phyloP scores from a whole-genome alignment of 30 jellyfish, hydroid and myxozoan genomes.

The Aurelia sp. region DNA sequence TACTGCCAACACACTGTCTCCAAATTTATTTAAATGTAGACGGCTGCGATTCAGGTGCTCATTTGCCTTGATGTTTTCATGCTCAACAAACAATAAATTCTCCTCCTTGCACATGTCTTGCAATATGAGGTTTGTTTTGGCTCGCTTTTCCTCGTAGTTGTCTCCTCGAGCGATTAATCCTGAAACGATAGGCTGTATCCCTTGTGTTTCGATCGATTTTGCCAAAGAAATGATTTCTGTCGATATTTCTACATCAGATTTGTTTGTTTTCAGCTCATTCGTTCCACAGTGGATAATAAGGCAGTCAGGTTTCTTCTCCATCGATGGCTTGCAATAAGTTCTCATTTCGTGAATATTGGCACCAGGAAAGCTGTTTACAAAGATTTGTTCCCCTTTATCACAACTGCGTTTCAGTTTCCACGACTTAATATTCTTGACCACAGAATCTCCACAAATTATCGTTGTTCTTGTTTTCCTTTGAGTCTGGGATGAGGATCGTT shows the following conservation, averaged over 20 bases:
- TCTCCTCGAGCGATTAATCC: conserved; percentile 32
- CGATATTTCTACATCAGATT: conserved; percentile 12
- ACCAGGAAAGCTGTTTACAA: conserved; percentile 23
- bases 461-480: conserved; percentile 18
- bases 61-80: conserved; percentile 34
- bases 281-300: conserved; percentile 20
- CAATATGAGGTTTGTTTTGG: conserved; percentile 40
- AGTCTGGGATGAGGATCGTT: background rate
- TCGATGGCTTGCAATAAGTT: conserved; percentile 14
- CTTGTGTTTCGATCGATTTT: conserved; percentile 9
- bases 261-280: conserved; percentile 18
- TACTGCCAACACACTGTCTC: conserved; percentile 6
- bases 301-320: conserved; percentile 31
- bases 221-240: conserved; percentile 13
- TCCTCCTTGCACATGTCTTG: conserved; percentile 51
- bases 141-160: conserved; percentile 31
- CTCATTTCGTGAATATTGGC: conserved; percentile 21
- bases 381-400: conserved; percentile 7
- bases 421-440: conserved; percentile 7
- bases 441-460: conserved; percentile 3
- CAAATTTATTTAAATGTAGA: background rate
- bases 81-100: conserved; percentile 38
- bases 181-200: conserved; percentile 9
- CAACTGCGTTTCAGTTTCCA: conserved; percentile 8
- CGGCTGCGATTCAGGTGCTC: conserved; percentile 1